These are phyloP conservation scores for Burhinus bistriatus DNA, from an alignment of 2,113 vertebrate species.

Conservation along the genomic window DNA sequence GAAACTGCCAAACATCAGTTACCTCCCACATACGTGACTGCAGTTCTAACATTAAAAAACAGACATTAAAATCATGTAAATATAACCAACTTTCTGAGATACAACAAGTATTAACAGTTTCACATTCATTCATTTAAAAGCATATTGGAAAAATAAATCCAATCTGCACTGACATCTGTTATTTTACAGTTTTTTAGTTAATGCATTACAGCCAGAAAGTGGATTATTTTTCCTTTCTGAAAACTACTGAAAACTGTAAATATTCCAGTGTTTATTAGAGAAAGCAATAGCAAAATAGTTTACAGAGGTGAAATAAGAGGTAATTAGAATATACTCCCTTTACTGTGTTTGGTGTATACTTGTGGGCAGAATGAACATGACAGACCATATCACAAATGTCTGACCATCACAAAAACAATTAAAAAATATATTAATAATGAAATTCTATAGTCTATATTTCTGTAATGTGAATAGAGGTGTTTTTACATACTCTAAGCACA, in stretches of 20 bases:
- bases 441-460: neutral
- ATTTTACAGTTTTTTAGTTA: slow-evolving; percentile 12
- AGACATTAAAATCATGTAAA: slow-evolving; percentile 44
- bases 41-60: neutral
- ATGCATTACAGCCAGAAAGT: neutral
- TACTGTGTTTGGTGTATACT: neutral
- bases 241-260: neutral
- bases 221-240: neutral
- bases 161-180: slow-evolving; percentile 52
- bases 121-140: slow-evolving; percentile 46
- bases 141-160: slow-evolving; percentile 59
- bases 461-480: neutral
- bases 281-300: neutral
- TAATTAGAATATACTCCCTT: neutral
- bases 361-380: neutral
- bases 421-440: neutral
- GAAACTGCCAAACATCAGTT: slow-evolving; percentile 15
- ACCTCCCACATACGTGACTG: neutral
- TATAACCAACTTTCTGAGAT: slow-evolving; percentile 23
- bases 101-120: slow-evolving; percentile 51
- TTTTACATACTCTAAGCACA: neutral
- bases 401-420: neutral
- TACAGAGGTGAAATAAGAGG: neutral
- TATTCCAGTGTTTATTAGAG: neutral
- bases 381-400: neutral